Percentiles rank a stretch among this genome's conserved stretches.
phyloP scores from a whole-genome alignment of 2,888 invertebrate genomes.

The Silvanus unidentatus region DNA sequence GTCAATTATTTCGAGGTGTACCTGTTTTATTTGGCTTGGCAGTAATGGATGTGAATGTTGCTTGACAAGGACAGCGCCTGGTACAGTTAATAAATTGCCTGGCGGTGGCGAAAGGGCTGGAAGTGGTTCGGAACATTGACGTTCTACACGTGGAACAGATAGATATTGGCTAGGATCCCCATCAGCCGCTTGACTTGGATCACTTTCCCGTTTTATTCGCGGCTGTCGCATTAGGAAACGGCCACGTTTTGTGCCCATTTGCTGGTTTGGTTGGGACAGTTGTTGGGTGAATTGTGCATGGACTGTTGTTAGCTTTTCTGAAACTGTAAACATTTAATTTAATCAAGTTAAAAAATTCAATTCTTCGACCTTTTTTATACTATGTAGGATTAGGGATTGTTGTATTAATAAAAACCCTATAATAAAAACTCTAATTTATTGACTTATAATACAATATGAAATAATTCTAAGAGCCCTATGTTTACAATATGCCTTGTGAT shows the following conservation, averaged over 20 bases:
- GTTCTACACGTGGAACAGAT: conserved; percentile 52
- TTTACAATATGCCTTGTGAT: too few relatives aligned
- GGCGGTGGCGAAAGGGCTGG: conserved; percentile 50
- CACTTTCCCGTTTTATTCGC: conserved; percentile 60
- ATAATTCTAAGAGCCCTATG: too few relatives aligned
- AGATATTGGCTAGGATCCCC: conserved; percentile 45
- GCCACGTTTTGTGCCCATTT: conserved; percentile 56
- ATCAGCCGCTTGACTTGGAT: conserved; percentile 47
- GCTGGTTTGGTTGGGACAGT: conserved; percentile 25
- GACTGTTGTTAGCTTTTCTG: conserved; percentile 21
- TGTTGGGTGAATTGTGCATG: conserved; percentile 29
- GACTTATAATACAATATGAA: too few relatives aligned
- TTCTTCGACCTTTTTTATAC: neutral
- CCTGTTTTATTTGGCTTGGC: conserved; percentile 51
- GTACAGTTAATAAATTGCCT: conserved; percentile 52
- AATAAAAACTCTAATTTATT: too few relatives aligned
- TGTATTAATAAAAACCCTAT: too few relatives aligned
- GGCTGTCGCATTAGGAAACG: conserved; percentile 62
- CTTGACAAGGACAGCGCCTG: conserved; percentile 56
- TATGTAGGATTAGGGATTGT: too few relatives aligned
- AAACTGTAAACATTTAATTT: neutral
- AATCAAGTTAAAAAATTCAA: too few relatives aligned
- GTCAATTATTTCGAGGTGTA: conserved; percentile 11
- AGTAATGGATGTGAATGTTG: conserved; percentile 63
- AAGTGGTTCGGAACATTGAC: conserved; percentile 57